These are phyloP conservation scores for Myathropa florea DNA, from an alignment of 2,888 invertebrate species.

Conservation along the genomic window DNA sequence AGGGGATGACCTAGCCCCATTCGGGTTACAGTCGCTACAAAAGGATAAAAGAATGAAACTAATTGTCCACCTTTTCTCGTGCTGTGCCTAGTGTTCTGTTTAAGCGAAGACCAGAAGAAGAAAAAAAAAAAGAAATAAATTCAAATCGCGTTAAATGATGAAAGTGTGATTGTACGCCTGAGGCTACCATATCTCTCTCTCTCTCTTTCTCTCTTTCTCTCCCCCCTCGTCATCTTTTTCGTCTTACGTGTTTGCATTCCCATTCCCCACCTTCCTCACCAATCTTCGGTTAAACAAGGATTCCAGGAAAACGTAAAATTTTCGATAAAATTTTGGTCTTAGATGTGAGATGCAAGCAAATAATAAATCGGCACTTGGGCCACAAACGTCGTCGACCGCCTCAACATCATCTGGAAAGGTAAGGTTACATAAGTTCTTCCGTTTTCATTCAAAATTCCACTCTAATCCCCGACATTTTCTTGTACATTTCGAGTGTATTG, in stretches of 20 bases:
- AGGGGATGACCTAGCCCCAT: conserved; percentile 63
- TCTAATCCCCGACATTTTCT: conserved; percentile 41
- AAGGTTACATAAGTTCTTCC: conserved; percentile 71
- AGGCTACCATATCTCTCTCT: neutral
- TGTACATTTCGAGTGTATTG: neutral
- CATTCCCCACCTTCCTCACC: no score
- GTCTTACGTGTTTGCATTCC: no score
- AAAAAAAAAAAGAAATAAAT: conserved; percentile 21
- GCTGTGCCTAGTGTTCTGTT: conserved; percentile 10
- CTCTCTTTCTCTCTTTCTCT: neutral
- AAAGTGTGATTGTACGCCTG: conserved; percentile 52
- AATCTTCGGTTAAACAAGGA: conserved; percentile 19
- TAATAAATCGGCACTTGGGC: conserved; percentile 73
- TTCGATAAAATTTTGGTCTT: conserved; percentile 54
- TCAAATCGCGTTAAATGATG: conserved; percentile 9
- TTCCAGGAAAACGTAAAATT: conserved; percentile 41
- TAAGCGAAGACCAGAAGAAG: neutral
- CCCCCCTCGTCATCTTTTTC: no score
- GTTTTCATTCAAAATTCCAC: conserved; percentile 62
- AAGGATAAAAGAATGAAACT: conserved; percentile 39
- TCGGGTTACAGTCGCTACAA: conserved; percentile 37
- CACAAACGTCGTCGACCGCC: conserved; percentile 73
- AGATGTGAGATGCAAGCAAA: conserved; percentile 73
- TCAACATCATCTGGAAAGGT: conserved; percentile 74
- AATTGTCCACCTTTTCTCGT: conserved; percentile 4